Base-by-base conservation (phyloP, 2,797 vertebrate genomes). In the Ceryle rudis region DNA sequence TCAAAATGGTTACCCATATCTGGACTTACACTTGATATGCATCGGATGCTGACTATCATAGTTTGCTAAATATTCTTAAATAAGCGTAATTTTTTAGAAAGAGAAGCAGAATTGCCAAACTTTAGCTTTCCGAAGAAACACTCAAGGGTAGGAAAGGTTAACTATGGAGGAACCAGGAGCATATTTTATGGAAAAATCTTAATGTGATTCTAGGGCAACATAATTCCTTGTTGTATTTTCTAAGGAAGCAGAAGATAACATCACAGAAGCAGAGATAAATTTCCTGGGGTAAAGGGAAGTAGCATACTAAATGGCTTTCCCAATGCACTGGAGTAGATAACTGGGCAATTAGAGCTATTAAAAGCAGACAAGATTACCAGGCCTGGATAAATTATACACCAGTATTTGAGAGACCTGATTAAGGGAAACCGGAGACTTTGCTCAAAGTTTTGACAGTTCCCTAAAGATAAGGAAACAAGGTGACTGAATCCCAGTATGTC, bases 301-400 rank as follows among this genome's bases (percentile, higher is more conserved):
- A 66, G 51, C 42, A 41, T 58, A 65, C 35, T 73, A 75, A 95
- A 81, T 79, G 79, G 62, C 60, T 93, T 93, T 95, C 44, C 58
- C 73, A 95, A 10, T 55, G 77, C 82, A 88, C 69, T 81, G 58
- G 39, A 93, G 85, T 85, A 95, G 91, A 88, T 88, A 92, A 93
- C 46, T 69, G 81, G 80, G 74, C 75, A 96, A 92, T 95, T 85
- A 89, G 57, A 91, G 81, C 61, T 83, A 55, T 83, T 86, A 93
- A 89, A 74, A 93, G 29, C 49, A 82, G 91, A 75, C 26, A 17
- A 13, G 60, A 90, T 25, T 81, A 64, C 46, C 69, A 81, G 66
- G 22, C 33, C 57, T 92, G 41, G 71, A 80, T 57, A 90, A 92
- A 95, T 93, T 73, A 87, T 55, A 67, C 0, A 3, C 17, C 51